Evolutionary conservation across 2,888 invertebrate species (phyloP), one percentile per base, ranked within the genome.

Genomic region (Idaea biselata): DNA sequence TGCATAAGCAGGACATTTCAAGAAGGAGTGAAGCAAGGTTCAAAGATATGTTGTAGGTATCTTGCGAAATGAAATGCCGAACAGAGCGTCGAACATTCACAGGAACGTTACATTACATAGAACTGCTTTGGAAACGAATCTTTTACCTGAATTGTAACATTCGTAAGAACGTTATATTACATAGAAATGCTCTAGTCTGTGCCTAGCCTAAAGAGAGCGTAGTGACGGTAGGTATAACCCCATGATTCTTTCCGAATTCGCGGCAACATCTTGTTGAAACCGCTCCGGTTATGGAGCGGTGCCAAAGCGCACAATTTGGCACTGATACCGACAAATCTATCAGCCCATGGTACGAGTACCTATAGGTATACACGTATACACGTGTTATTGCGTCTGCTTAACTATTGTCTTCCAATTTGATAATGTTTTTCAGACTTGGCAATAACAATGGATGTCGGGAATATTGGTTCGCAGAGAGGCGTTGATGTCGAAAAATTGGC

Each of bases 281-380:
- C 18, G 18, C 66, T 68, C 67, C 70, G 66, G 67, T 66, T 71
- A 71, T 80, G 78, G 80, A 75, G 56, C 32, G 44, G 58, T 74
- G 80, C 80, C 80, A 80, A 80, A 74, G 73, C 68, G 70, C 59
- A 60, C 68, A 62, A 77, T 78, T 80, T 80, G 80, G 80, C 80
- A 75, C 65, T 59, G 64, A 59, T 61, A 64, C 62, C 67, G 63
- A 63, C 69, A 73, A 78, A 77, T 80, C 80, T 74, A 80, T 80
- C 80, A 77, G 70, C 68, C 56, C 56, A 65, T 16, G 60, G 59
- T 18, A n/a, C 18, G 60, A n/a, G n/a, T n/a, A n/a, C n/a, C n/a
- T n/a, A n/a, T n/a, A n/a, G n/a, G n/a, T n/a, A n/a, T n/a, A n/a
- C 56, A 55, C 60, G 60, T 62, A 59, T 58, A 62, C 63, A 61